These are phyloP conservation scores for Xiphydria camelus DNA, from an alignment of 2,888 invertebrate genomes.

Conservation along the genomic window DNA sequence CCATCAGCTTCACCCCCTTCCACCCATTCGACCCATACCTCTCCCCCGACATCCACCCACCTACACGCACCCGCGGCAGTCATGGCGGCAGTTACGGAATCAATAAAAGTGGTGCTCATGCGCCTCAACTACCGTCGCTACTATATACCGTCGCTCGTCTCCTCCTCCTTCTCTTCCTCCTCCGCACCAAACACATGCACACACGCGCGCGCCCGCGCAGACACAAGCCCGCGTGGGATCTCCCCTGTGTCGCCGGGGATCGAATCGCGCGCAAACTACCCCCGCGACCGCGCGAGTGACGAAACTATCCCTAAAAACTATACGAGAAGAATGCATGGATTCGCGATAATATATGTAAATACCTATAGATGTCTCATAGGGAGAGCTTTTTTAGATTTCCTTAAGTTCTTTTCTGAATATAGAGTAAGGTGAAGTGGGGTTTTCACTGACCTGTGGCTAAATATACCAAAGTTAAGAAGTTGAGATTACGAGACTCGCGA, in stretches of 20 bases:
- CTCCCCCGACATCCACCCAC: slow-evolving; percentile 14
- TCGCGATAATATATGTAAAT: too few relatives aligned
- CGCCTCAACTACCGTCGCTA: slow-evolving; percentile 55
- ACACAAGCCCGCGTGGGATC: too few relatives aligned
- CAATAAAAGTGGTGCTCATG: slow-evolving; percentile 60
- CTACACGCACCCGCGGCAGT: slow-evolving; percentile 35
- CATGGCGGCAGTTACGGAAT: slow-evolving; percentile 59
- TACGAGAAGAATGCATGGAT: slow-evolving; percentile 48
- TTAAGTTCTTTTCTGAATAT: too few relatives aligned
- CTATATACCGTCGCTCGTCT: slow-evolving; percentile 34
- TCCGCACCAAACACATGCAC: neutral
- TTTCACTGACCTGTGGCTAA: too few relatives aligned
- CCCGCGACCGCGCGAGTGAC: slow-evolving; percentile 23
- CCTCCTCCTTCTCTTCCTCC: slow-evolving; percentile 9
- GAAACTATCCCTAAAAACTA: slow-evolving; percentile 52
- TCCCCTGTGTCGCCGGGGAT: slow-evolving; percentile 36
- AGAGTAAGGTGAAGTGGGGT: too few relatives aligned
- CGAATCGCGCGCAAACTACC: slow-evolving; percentile 51
- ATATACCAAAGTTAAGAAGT: too few relatives aligned
- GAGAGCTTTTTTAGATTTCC: too few relatives aligned
- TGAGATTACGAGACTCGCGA: too few relatives aligned
- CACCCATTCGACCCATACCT: slow-evolving; percentile 5
- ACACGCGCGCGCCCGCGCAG: neutral
- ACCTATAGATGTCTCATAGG: too few relatives aligned
- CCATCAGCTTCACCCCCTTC: slow-evolving; percentile 55